Evolutionary conservation across 1,140 invertebrate genomes (phyloP).

Genomic region (Calliphora vicina): DNA sequence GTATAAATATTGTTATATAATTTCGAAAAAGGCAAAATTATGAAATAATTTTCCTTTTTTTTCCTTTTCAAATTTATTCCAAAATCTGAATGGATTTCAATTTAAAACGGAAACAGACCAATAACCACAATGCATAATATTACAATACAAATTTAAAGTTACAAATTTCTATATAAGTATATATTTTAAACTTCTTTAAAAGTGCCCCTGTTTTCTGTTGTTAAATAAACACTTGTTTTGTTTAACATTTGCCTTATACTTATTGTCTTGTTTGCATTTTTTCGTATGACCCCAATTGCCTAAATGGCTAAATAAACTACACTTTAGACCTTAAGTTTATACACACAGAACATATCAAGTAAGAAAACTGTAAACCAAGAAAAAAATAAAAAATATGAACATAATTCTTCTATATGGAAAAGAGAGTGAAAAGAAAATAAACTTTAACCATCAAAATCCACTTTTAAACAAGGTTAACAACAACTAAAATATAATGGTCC

Average conservation of each 20-base stretch:
- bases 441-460: constrained; percentile 32
- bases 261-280: not conserved
- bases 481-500: constrained; percentile 16
- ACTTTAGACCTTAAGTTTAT: not conserved
- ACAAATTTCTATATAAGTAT: too few relatives aligned
- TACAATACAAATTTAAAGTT: too few relatives aligned
- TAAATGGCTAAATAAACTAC: constrained; percentile 33
- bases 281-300: constrained; percentile 11
- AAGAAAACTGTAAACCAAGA: not conserved
- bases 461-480: constrained; percentile 33
- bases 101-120: too few relatives aligned
- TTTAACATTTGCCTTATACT: not conserved
- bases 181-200: too few relatives aligned
- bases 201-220: too few relatives aligned
- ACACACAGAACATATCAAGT: not conserved
- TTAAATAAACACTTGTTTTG: not conserved
- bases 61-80: too few relatives aligned
- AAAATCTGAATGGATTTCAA: too few relatives aligned
- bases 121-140: too few relatives aligned
- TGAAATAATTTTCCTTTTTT: too few relatives aligned
- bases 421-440: not conserved
- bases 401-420: not conserved
- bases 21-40: too few relatives aligned
- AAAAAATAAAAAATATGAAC: not conserved
- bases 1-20: too few relatives aligned